A percentile compares a stretch with the other conserved stretches of the same genome.
These are phyloP conservation scores for Aradus depressus DNA, from an alignment of 2,888 invertebrate genomes.

Conservation along the genomic window DNA sequence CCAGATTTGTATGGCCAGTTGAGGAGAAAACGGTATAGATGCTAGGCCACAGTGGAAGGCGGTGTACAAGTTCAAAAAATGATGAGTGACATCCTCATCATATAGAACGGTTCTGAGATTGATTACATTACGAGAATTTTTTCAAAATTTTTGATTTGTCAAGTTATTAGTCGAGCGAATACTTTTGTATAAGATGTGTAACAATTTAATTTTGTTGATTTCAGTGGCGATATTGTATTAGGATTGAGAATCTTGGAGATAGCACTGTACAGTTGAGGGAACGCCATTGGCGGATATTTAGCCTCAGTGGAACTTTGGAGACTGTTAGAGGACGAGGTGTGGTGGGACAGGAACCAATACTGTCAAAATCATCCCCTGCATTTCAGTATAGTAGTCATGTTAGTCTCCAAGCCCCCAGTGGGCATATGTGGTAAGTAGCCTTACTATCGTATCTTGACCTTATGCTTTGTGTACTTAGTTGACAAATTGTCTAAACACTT, in stretches of 20 bases:
- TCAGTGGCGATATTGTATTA: constrained; percentile 95
- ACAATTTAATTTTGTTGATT: constrained; percentile 1
- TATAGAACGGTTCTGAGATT: no score
- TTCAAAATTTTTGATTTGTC: no score
- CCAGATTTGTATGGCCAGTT: no score
- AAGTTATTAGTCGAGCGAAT: no score
- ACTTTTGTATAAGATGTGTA: not conserved
- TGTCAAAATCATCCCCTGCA: constrained; percentile 78
- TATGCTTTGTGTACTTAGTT: constrained; percentile 11
- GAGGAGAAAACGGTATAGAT: no score
- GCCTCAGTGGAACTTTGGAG: constrained; percentile 83
- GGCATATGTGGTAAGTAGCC: constrained; percentile 81
- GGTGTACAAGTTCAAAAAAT: no score
- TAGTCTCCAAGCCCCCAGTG: constrained; percentile 90
- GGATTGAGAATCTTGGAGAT: constrained; percentile 86
- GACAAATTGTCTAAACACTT: no score
- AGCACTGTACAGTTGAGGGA: constrained; percentile 85
- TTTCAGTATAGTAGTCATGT: constrained; percentile 98
- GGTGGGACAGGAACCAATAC: constrained; percentile 93
- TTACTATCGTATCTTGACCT: not conserved
- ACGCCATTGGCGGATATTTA: constrained; percentile 97
- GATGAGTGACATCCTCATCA: no score
- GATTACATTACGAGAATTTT: no score
- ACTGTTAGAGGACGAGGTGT: constrained; percentile 90
- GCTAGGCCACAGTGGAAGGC: no score